Evolutionary conservation across 2,797 vertebrate species (phyloP).

Genomic region (Agapornis canus): DNA sequence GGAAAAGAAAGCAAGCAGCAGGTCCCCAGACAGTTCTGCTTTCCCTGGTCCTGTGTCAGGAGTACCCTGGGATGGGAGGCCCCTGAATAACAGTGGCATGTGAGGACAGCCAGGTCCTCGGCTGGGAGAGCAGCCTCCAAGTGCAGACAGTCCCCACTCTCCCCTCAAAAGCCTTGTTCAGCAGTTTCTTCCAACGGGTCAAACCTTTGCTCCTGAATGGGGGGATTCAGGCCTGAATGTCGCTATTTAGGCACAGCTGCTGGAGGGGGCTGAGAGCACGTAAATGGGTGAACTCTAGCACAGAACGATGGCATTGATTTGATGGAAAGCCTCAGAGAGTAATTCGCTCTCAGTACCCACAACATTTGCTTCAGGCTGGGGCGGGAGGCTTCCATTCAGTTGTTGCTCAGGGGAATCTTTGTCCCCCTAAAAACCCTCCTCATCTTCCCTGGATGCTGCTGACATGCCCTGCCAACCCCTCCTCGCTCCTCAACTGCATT

Average conservation of each 20-base stretch:
- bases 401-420: neutral
- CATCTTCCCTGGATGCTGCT: neutral
- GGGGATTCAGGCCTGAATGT: slow-evolving; percentile 55
- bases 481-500: rapidly evolving
- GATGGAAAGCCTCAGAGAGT: slow-evolving; percentile 23
- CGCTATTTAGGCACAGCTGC: slow-evolving; percentile 54
- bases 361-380: neutral
- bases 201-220: slow-evolving; percentile 17
- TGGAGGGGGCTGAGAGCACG: neutral
- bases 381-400: neutral
- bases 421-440: neutral
- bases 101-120: rapidly evolving
- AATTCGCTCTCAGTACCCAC: neutral
- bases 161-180: slow-evolving; percentile 34
- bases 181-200: neutral
- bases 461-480: neutral
- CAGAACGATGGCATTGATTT: slow-evolving; percentile 32
- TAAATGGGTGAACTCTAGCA: slow-evolving; percentile 24
- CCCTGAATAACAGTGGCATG: rapidly evolving
- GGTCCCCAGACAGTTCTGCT: neutral
- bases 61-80: rapidly evolving
- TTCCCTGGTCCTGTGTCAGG: neutral
- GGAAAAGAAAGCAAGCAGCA: neutral
- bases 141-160: rapidly evolving
- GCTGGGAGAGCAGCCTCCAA: rapidly evolving